These are phyloP conservation scores for Eciton burchellii DNA, from an alignment of 1,140 invertebrate species.

Conservation along the genomic window DNA sequence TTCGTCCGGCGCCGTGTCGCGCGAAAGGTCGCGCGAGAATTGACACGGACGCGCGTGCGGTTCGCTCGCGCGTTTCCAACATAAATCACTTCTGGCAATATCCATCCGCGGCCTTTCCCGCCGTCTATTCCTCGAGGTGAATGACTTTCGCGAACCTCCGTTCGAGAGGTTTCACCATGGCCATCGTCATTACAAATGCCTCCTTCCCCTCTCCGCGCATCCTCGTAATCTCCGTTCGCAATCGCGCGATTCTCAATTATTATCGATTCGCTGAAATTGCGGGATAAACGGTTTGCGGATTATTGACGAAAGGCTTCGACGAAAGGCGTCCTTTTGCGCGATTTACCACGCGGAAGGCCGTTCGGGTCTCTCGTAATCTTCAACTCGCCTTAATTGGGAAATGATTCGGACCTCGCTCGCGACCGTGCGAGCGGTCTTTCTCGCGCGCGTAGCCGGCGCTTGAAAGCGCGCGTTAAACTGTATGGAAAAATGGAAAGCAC, in stretches of 20 bases:
- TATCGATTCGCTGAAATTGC: constrained; percentile 5
- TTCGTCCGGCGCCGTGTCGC: constrained; percentile 38
- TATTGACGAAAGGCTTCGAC: constrained; percentile 42
- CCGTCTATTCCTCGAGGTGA: constrained; percentile 71
- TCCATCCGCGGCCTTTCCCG: constrained; percentile 77
- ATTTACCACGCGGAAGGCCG: too few relatives aligned
- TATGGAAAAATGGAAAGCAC: constrained; percentile 36
- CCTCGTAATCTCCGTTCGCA: constrained; percentile 21
- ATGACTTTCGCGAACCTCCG: constrained; percentile 74
- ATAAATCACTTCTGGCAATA: constrained; percentile 84
- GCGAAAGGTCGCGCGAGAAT: constrained; percentile 57
- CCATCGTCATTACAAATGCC: constrained; percentile 43
- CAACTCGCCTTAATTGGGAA: constrained; percentile 45
- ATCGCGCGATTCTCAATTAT: constrained; percentile 23
- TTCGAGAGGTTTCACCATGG: constrained; percentile 45
- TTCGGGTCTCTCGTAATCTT: not conserved
- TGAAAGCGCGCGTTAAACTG: not conserved
- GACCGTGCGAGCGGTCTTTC: too few relatives aligned
- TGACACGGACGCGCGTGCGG: constrained; percentile 58
- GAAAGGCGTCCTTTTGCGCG: not conserved
- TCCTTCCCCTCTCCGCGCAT: not conserved
- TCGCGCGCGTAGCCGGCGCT: too few relatives aligned
- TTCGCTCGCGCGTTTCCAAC: constrained; percentile 77
- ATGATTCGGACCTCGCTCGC: too few relatives aligned
- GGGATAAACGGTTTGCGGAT: constrained; percentile 12